A percentile compares a stretch with the other conserved stretches of the same genome.
phyloP scores from a whole-genome alignment of 2,113 vertebrate genomes.

The Mirza zaza region DNA sequence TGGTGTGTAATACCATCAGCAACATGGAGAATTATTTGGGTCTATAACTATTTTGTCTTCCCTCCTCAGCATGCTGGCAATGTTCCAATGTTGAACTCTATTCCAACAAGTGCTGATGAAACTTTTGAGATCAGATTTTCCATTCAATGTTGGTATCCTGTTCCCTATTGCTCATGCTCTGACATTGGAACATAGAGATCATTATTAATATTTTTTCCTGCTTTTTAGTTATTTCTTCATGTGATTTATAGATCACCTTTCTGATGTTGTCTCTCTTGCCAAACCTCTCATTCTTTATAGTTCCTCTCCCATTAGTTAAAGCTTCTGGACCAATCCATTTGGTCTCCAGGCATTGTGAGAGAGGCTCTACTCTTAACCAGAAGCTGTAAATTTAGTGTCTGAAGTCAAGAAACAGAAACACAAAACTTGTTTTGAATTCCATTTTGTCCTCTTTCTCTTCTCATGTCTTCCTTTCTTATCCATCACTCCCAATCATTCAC shows the following conservation, averaged over 20 bases:
- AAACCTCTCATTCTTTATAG: neutral
- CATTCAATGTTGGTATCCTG: neutral
- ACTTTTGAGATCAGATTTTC: slow-evolving; percentile 21
- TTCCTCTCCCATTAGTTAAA: neutral
- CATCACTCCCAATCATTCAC: neutral
- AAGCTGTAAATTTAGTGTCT: neutral
- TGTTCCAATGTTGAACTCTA: neutral
- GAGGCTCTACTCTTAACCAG: neutral
- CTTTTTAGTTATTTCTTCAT: neutral
- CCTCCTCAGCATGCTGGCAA: neutral
- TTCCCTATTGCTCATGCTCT: neutral
- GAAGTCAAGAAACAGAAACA: neutral
- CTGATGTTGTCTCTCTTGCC: neutral
- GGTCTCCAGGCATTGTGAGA: neutral
- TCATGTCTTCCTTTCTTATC: neutral
- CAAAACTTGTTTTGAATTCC: neutral
- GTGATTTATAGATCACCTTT: neutral
- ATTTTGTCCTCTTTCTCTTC: neutral
- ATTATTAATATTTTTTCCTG: neutral
- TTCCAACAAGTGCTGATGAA: neutral
- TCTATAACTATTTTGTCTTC: neutral
- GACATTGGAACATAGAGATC: neutral
- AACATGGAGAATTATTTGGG: neutral
- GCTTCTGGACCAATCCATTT: neutral
- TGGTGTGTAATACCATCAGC: neutral